These are phyloP conservation scores for Campoletis sonorensis DNA, from an alignment of 1,140 invertebrate genomes.

Conservation along the genomic window DNA sequence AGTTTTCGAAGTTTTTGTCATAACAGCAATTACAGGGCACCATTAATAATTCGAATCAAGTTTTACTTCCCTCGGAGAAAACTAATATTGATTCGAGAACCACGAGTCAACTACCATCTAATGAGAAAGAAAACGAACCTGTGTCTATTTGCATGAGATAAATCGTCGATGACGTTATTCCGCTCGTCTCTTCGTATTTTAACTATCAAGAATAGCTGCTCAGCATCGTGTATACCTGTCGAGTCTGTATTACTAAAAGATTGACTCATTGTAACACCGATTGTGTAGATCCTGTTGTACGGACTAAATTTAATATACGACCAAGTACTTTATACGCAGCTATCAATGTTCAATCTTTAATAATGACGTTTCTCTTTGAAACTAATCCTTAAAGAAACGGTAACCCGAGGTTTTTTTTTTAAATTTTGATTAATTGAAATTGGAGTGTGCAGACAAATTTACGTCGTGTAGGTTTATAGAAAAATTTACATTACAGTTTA, in stretches of 20 bases:
- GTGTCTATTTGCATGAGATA: background rate
- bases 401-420: background rate
- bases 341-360: too few relatives aligned
- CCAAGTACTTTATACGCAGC: background rate
- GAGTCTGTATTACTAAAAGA: background rate
- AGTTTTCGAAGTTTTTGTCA: too few relatives aligned
- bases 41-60: too few relatives aligned
- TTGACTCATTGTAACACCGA: background rate
- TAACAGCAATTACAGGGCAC: too few relatives aligned
- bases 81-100: background rate
- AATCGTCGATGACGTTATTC: constrained; percentile 21
- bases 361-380: too few relatives aligned
- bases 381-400: too few relatives aligned
- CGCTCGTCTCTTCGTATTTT: background rate
- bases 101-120: background rate
- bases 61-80: background rate
- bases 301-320: too few relatives aligned
- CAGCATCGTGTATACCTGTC: background rate
- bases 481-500: background rate
- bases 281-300: too few relatives aligned
- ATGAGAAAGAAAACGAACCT: too few relatives aligned
- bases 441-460: background rate
- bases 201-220: background rate
- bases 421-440: background rate
- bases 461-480: background rate